phyloP scores from a whole-genome alignment of 2,113 vertebrate species.

The Rhagologus leucostigma region DNA sequence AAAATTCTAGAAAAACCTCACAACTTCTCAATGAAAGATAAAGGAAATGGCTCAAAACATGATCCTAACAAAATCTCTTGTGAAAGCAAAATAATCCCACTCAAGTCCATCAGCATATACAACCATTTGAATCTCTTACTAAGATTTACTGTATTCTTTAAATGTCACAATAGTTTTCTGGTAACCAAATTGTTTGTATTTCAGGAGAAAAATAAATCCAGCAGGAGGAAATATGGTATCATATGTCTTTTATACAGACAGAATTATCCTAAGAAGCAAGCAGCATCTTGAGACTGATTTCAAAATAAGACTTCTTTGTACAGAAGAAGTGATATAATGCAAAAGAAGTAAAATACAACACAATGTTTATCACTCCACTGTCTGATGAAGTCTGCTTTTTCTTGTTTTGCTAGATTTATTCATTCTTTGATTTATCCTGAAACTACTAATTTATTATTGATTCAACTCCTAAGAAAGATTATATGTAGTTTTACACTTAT shows the following conservation, averaged over 20 bases:
- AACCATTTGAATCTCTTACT: not conserved
- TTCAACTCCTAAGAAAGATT: not conserved
- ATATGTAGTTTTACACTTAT: not conserved
- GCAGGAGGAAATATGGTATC: not conserved
- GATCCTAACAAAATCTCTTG: not conserved
- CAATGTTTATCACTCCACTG: not conserved
- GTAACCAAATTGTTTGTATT: not conserved
- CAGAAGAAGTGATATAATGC: not conserved
- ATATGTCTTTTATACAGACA: not conserved
- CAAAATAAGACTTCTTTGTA: not conserved
- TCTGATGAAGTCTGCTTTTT: not conserved
- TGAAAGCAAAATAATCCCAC: not conserved
- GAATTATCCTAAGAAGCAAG: not conserved
- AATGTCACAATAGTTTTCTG: not conserved
- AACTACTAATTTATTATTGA: not conserved
- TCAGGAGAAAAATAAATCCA: constrained; percentile 1
- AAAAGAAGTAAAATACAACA: not conserved
- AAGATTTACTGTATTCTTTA: not conserved
- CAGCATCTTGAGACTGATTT: not conserved
- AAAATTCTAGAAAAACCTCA: not conserved
- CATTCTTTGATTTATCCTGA: not conserved
- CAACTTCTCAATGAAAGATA: not conserved
- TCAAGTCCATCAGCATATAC: not conserved
- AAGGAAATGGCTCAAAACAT: not conserved
- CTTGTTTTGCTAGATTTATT: not conserved